Evolutionary conservation across 2,113 vertebrate genomes (phyloP).

Genomic region (Hyperoodon ampullatus): DNA sequence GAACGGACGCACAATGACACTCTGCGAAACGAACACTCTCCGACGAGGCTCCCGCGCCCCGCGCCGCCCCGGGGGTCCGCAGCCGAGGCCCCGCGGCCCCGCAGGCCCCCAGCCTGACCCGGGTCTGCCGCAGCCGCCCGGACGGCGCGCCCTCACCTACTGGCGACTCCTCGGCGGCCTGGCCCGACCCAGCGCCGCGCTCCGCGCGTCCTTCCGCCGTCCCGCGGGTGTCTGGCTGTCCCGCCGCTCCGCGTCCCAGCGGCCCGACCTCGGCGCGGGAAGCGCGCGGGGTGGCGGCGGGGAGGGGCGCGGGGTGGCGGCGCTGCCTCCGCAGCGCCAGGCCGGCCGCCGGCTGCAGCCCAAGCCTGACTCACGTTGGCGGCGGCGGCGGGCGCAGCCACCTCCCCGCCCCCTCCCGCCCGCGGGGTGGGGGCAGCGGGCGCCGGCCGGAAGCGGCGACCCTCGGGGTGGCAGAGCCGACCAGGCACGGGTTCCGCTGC

Average conservation of each 20-base stretch:
- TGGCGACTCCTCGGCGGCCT: not conserved
- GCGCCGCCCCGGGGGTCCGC: not conserved
- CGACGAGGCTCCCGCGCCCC: not conserved
- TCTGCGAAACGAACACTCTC: not conserved
- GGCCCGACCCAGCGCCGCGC: not conserved
- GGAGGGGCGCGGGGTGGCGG: slow-evolving; percentile 7
- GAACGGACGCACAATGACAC: not conserved
- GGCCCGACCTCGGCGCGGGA: slow-evolving; percentile 52
- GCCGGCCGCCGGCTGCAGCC: slow-evolving; percentile 57
- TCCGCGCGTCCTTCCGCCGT: slow-evolving; percentile 50
- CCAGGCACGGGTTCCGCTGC: not conserved
- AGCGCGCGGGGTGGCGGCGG: slow-evolving; percentile 7
- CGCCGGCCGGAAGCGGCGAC: not conserved
- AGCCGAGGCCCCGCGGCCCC: not conserved
- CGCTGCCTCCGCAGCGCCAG: slow-evolving; percentile 59
- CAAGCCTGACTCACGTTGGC: slow-evolving; percentile 70
- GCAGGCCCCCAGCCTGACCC: not conserved
- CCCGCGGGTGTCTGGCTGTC: slow-evolving; percentile 16
- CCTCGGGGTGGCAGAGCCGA: not conserved
- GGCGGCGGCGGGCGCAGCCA: not conserved
- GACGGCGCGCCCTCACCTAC: slow-evolving; percentile 56
- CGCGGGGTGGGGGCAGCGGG: slow-evolving; percentile 12
- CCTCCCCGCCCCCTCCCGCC: slow-evolving; percentile 50
- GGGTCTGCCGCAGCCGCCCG: not conserved
- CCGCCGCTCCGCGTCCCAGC: not conserved